A percentile compares a stretch with the other conserved stretches of the same genome.
phyloP scores from a whole-genome alignment of 2,113 vertebrate genomes.

The Stegostoma tigrinum region DNA sequence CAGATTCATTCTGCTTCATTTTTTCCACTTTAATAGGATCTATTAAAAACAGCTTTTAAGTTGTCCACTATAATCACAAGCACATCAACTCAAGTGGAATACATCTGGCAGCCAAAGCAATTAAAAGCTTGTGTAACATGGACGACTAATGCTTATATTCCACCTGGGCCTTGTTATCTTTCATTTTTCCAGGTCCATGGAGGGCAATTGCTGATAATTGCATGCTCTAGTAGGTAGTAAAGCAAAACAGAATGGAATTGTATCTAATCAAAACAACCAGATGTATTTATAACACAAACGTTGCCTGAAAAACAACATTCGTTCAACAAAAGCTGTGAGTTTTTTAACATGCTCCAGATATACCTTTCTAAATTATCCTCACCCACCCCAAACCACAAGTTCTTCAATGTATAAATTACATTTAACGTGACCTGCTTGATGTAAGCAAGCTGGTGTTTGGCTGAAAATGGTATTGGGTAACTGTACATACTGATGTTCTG shows the following conservation, averaged over 20 bases:
- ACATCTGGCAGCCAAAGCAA: neutral
- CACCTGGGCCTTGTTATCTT: constrained; percentile 31
- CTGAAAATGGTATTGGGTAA: neutral
- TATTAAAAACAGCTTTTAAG: constrained; percentile 13
- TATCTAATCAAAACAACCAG: constrained; percentile 3
- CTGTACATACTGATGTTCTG: neutral
- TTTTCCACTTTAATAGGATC: neutral
- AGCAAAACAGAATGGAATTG: constrained; percentile 3
- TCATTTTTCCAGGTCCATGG: constrained; percentile 15
- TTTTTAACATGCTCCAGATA: neutral
- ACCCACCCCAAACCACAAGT: neutral
- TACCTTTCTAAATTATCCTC: neutral
- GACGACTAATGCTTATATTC: neutral
- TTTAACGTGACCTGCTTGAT: neutral
- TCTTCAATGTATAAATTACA: neutral
- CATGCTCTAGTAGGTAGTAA: neutral
- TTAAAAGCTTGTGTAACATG: constrained; percentile 21
- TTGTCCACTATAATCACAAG: constrained; percentile 8
- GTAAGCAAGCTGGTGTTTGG: neutral
- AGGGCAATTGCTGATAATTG: constrained; percentile 9
- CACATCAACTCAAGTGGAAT: constrained; percentile 15
- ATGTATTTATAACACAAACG: neutral
- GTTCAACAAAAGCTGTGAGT: neutral
- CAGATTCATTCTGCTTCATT: neutral
- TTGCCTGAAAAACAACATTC: neutral